Evolutionary conservation across 2,113 vertebrate species (phyloP).

Genomic region (Hippoglossus stenolepis): DNA sequence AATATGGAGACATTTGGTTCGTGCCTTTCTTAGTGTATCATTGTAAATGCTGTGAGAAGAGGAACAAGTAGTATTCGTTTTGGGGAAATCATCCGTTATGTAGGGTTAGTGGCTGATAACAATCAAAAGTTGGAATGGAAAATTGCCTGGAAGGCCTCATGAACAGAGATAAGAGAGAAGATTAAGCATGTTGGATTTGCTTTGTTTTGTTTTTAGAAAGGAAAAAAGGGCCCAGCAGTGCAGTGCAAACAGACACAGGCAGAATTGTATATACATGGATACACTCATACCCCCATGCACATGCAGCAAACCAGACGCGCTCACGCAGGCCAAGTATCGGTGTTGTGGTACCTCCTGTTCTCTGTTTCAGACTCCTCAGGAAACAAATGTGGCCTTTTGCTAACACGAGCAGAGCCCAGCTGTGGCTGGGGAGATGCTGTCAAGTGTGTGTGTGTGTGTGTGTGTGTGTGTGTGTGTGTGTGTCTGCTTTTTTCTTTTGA

Average conservation of each 20-base stretch:
- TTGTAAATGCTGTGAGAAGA: slow-evolving; percentile 54
- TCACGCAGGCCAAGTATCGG: slow-evolving; percentile 27
- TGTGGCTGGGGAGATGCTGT: slow-evolving; percentile 67
- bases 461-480: slow-evolving; percentile 11
- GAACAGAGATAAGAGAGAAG: slow-evolving; percentile 84
- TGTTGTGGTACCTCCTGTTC: slow-evolving; percentile 78
- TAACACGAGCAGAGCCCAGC: slow-evolving; percentile 61
- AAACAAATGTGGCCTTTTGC: slow-evolving; percentile 82
- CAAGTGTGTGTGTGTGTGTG: slow-evolving; percentile 20
- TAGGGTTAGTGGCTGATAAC: slow-evolving; percentile 83
- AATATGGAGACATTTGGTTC: background rate
- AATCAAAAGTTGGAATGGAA: slow-evolving; percentile 86
- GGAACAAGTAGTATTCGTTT: slow-evolving; percentile 77
- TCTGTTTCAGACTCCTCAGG: slow-evolving; percentile 85
- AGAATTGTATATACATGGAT: background rate
- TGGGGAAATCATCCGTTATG: slow-evolving; percentile 82
- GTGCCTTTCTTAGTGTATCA: slow-evolving; percentile 36
- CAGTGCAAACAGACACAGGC: slow-evolving; percentile 37
- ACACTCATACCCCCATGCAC: slow-evolving; percentile 7
- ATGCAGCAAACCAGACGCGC: slow-evolving; percentile 4
- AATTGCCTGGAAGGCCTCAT: slow-evolving; percentile 86
- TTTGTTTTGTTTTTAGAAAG: slow-evolving; percentile 36
- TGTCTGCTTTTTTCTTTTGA: slow-evolving; percentile 25
- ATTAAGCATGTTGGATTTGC: slow-evolving; percentile 82
- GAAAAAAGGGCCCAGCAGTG: slow-evolving; percentile 3